A percentile compares a stretch with the other conserved stretches of the same genome.
Evolutionary conservation across 1,140 invertebrate species (phyloP).

Genomic region (Bombyx mandarina): DNA sequence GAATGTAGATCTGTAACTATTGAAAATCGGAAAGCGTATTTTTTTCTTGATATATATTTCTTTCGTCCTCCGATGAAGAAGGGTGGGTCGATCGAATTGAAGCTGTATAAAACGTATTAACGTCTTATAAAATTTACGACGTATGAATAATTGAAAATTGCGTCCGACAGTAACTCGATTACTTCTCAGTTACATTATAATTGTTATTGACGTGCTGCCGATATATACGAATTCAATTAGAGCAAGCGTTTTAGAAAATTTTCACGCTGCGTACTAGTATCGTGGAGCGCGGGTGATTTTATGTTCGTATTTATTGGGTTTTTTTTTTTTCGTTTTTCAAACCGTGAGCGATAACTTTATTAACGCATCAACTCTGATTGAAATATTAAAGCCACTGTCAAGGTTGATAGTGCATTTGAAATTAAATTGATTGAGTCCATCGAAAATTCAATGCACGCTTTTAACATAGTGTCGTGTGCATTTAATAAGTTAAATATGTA

Average conservation of each 20-base stretch:
- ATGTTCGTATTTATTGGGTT: background rate
- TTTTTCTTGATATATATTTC: background rate
- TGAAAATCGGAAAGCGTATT: conserved; percentile 8
- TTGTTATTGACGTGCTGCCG: conserved; percentile 23
- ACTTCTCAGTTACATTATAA: conserved; percentile 38
- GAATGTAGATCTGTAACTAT: conserved; percentile 20
- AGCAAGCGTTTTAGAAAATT: conserved; percentile 17
- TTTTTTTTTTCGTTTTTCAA: background rate
- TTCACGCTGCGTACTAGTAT: conserved; percentile 11
- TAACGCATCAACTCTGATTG: too few species aligned
- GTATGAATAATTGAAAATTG: conserved; percentile 34
- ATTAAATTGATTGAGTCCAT: too few species aligned
- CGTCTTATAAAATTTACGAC: conserved; percentile 13
- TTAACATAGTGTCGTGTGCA: too few species aligned
- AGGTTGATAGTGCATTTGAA: too few species aligned
- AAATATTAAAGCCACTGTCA: too few species aligned
- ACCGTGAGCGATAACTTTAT: too few species aligned
- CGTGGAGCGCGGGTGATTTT: conserved; percentile 2
- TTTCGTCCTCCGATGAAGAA: conserved; percentile 14
- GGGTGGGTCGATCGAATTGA: conserved; percentile 10
- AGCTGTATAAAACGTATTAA: conserved; percentile 12
- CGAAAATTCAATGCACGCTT: too few species aligned
- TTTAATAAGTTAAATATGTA: too few species aligned
- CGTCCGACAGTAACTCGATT: conserved; percentile 24
- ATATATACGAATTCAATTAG: conserved; percentile 25